Conservation (phyloP, 2,797 vertebrate species). For the Anas bernieri region DNA sequence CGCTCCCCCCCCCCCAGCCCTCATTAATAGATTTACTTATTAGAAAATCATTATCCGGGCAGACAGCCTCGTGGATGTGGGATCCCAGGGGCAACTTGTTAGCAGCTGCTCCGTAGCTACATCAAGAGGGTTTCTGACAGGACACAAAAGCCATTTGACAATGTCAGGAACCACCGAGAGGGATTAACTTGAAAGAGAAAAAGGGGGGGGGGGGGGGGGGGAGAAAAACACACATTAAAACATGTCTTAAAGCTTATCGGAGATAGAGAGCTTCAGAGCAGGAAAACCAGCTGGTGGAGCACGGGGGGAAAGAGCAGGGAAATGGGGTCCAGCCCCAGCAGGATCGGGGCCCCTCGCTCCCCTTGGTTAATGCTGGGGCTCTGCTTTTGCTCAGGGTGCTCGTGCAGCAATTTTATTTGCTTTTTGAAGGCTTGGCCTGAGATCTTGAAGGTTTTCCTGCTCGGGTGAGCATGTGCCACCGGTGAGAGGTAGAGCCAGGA, state of each 20-base stretch:
- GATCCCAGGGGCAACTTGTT: slow-evolving; percentile 53
- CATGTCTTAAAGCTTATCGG: neutral
- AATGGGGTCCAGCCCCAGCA: neutral
- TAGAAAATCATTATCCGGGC: slow-evolving; percentile 45
- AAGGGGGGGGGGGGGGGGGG: too few species aligned
- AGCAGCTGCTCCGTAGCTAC: slow-evolving; percentile 52
- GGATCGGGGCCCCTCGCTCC: neutral
- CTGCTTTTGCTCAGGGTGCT: neutral
- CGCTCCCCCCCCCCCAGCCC: neutral
- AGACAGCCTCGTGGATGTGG: slow-evolving; percentile 30
- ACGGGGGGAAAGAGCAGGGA: neutral
- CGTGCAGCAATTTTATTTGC: neutral
- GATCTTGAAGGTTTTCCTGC: neutral
- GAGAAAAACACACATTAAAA: neutral
- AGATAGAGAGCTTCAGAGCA: neutral
- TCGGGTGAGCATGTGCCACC: accelerated
- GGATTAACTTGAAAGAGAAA: slow-evolving; percentile 49
- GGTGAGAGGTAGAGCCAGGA: neutral
- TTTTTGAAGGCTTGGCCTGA: neutral
- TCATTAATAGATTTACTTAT: slow-evolving; percentile 72
- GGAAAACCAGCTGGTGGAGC: neutral
- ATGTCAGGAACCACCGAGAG: neutral
- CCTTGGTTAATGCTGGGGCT: accelerated
- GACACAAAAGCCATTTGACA: slow-evolving; percentile 40
- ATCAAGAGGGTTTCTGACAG: slow-evolving; percentile 25